Base-by-base conservation (phyloP, 2,888 invertebrate species). In the Hypselothyrea guttata region DNA sequence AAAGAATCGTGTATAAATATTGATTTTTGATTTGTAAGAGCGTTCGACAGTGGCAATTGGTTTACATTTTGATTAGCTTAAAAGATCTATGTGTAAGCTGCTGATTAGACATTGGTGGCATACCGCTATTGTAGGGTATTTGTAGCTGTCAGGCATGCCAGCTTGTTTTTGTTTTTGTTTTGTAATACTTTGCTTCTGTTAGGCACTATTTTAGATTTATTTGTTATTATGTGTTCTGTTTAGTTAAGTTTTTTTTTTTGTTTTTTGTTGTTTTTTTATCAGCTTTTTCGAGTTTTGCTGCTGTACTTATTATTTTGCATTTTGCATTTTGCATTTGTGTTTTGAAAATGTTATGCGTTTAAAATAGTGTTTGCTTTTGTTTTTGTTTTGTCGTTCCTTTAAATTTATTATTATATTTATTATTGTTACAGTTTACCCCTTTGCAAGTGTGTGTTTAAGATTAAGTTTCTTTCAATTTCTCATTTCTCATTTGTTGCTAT, bases 111-210 rank as follows among this genome's bases (percentile, higher is more conserved):
- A n/a, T n/a, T n/a, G n/a, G 22, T 22, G 22, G 22, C 22, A 22
- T 22, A 22, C 22, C 22, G 3, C 22, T 4, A 18, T 38, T 35
- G 35, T 35, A n/a, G 35, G 7, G 11, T 33, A 7, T 28, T 1
- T 28, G 28, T 28, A 9, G 7, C 28, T 28, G 28, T 8, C 9
- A 28, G 22, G 22, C 22, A 22, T 22, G 22, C 22, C 22, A 22
- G 22, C 22, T 22, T 22, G 22, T 22, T 5, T 22, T 4, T 22
- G 22, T 22, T 22, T 37, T 51, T 55, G 33, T 37, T 52, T 60
- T 68, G 35, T 81, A 76, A 81, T 81, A 82, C 75, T 75, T 77
- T 74, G 66, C 71, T 63, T 82, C 54, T 55, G 54, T 71, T 77
- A 75, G 82, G 78, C 75, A 82, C 82, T 77, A 82, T 75, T 81